A percentile compares a stretch with the other conserved stretches of the same genome.
Conservation (phyloP, 2,113 vertebrate species). For the Marcusenius ussheri region DNA sequence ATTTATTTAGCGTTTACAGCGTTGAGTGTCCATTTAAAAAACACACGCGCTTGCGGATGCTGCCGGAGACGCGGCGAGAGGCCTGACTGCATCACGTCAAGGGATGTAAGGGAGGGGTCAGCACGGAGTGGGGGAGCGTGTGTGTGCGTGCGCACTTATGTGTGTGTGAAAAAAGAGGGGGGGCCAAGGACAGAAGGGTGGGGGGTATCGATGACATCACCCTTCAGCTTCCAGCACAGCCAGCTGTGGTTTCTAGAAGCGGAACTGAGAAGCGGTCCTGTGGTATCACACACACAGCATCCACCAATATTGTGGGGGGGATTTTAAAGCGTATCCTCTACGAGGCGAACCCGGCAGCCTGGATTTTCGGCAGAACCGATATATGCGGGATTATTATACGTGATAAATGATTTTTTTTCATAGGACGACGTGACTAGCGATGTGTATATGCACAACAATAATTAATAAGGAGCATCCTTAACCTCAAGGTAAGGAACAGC, state of each 20-base stretch:
- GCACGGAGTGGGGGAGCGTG: not conserved
- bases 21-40: constrained; percentile 6
- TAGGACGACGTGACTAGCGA: constrained; percentile 56
- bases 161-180: constrained; percentile 7
- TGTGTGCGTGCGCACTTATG: not conserved
- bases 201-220: constrained; percentile 59
- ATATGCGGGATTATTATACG: constrained; percentile 48
- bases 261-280: constrained; percentile 55
- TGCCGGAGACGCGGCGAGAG: not conserved
- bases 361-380: constrained; percentile 51
- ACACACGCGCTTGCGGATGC: not conserved
- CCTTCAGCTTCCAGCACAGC: constrained; percentile 48
- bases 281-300: constrained; percentile 52
- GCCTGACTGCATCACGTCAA: constrained; percentile 9
- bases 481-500: constrained; percentile 47
- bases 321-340: constrained; percentile 37
- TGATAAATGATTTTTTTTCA: constrained; percentile 33
- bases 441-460: constrained; percentile 36
- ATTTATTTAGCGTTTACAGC: not conserved
- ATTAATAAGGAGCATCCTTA: constrained; percentile 43
- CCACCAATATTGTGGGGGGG: constrained; percentile 47
- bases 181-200: constrained; percentile 8
- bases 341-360: constrained; percentile 32
- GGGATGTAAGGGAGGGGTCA: constrained; percentile 8
- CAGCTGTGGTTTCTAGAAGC: constrained; percentile 53